Evolutionary conservation across 2,797 vertebrate species (phyloP), one percentile per base, ranked within the genome.

Genomic region (Numenius phaeopus): DNA sequence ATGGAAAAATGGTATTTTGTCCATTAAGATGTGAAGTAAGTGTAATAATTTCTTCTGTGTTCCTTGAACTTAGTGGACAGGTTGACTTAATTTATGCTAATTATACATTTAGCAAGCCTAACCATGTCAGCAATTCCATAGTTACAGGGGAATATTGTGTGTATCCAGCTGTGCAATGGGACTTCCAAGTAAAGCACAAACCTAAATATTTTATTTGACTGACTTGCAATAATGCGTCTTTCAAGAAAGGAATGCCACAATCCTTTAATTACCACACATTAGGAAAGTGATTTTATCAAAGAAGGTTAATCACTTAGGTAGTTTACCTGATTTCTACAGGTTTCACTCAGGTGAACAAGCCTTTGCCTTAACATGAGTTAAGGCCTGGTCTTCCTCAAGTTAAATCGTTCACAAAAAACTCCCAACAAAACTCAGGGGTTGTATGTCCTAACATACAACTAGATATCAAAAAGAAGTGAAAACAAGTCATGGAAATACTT

Each of bases 191-290:
- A 44, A 52, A 66, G 67, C 34, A 50, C 66, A 79, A 79, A n/a
- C 22, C 62, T 55, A 3, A 55, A 12, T 44, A 67, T 67, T 93
- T 52, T 32, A 37, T 70, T 80, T 57, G 59, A 32, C 84, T 94
- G 87, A 70, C n/a, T 54, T 70, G 47, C 54, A 67, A 59, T 83
- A 87, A 69, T 9, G 4, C 13, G 6, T 78, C 50, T 78, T 77
- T 80, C 44, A 24, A 49, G 59, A 80, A 42, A 92, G 23, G 37
- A 91, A 52, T 39, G 26, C n/a, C 81, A 95, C 84, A 89, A 57
- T 91, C 47, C 83, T 85, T 92, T 95, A 91, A 92, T 91, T 89
- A 82, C 57, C 81, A 54, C 54, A 5, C 71, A 24, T 83, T 80
- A 64, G 76, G 54, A 83, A 89, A 92, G 49, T 40, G 20, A 88